Evolutionary conservation across 2,113 vertebrate species (phyloP).

Genomic region (Damaliscus lunatus): DNA sequence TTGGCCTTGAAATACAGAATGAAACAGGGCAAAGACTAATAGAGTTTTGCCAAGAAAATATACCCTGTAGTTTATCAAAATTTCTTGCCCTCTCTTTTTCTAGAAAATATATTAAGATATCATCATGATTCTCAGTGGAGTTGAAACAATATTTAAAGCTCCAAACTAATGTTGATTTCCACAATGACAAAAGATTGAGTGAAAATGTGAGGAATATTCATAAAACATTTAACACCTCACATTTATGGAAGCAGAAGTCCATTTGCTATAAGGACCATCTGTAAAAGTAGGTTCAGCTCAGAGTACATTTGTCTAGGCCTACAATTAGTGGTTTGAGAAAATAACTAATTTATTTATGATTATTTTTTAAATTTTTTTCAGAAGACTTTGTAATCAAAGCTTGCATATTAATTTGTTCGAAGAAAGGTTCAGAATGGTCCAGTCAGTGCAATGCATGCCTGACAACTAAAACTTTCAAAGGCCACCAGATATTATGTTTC

Average conservation of each 20-base stretch:
- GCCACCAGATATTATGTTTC: slow-evolving; percentile 28
- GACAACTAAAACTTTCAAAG: slow-evolving; percentile 26
- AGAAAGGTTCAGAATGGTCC: not conserved
- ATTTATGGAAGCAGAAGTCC: not conserved
- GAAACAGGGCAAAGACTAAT: too few species aligned
- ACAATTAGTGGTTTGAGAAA: slow-evolving; percentile 2
- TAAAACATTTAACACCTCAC: not conserved
- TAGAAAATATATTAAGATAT: not conserved
- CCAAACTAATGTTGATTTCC: not conserved
- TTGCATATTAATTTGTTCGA: slow-evolving; percentile 6
- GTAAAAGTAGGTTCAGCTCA: not conserved
- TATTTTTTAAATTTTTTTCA: not conserved
- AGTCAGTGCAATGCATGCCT: not conserved
- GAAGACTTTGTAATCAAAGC: slow-evolving; percentile 28
- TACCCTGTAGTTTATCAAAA: not conserved
- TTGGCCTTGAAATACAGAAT: too few species aligned
- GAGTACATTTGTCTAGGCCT: not conserved
- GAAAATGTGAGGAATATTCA: not conserved
- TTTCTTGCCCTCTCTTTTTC: not conserved
- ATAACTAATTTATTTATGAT: slow-evolving; percentile 46
- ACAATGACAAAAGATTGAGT: not conserved
- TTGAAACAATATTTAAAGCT: not conserved
- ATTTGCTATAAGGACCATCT: not conserved
- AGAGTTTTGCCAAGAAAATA: too few species aligned
- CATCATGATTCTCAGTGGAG: not conserved